Evolutionary conservation across 1,140 invertebrate genomes (phyloP).

Genomic region (Pteromalus puparum): DNA sequence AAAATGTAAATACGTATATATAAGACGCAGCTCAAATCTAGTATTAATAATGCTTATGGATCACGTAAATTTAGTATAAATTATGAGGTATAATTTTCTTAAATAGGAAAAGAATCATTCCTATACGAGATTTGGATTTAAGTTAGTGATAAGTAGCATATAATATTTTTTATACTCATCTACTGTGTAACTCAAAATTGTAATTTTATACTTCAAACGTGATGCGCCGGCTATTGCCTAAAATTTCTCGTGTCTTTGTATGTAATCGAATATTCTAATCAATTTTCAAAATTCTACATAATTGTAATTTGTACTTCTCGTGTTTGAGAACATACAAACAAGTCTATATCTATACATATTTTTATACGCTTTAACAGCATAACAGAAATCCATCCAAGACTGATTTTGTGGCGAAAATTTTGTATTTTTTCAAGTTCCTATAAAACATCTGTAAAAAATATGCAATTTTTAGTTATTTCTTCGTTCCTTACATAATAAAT

Average conservation of each 20-base stretch:
- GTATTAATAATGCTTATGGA: slow-evolving; percentile 15
- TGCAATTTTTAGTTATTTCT: slow-evolving; percentile 10
- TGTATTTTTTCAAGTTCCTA: slow-evolving; percentile 54
- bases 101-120: neutral
- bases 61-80: neutral
- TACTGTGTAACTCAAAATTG: slow-evolving; percentile 10
- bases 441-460: slow-evolving; percentile 10
- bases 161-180: slow-evolving; percentile 36
- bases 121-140: neutral
- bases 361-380: slow-evolving; percentile 46
- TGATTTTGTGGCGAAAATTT: slow-evolving; percentile 52
- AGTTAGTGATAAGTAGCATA: slow-evolving; percentile 17
- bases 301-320: neutral
- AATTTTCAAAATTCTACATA: neutral
- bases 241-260: neutral
- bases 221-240: slow-evolving; percentile 26
- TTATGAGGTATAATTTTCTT: slow-evolving; percentile 6
- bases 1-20: neutral
- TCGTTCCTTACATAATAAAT: no score
- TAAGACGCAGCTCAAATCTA: slow-evolving; percentile 4
- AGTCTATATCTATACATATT: neutral
- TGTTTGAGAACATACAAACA: neutral
- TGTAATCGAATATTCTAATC: neutral
- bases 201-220: slow-evolving; percentile 18
- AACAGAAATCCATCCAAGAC: slow-evolving; percentile 52